phyloP scores from a whole-genome alignment of 2,888 invertebrate species.

The Drosophila monieri region DNA sequence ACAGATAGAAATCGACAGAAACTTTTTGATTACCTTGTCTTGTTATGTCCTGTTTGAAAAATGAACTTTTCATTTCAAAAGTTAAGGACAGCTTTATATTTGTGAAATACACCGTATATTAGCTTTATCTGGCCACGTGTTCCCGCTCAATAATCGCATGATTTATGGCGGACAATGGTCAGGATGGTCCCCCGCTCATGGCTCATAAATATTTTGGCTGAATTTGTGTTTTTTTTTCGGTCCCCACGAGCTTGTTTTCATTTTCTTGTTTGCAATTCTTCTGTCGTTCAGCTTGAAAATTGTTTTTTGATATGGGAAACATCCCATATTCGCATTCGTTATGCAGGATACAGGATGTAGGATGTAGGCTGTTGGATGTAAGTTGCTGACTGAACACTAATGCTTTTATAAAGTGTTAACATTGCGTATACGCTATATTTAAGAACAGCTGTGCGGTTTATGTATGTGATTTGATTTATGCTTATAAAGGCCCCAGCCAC shows the following conservation, averaged over 20 bases:
- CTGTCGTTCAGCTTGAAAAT: slow-evolving; percentile 62
- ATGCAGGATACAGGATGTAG: neutral
- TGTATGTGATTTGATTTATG: slow-evolving; percentile 55
- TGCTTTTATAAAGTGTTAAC: slow-evolving; percentile 78
- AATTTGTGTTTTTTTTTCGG: slow-evolving; percentile 19
- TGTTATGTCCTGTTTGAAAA: neutral
- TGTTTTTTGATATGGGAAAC: slow-evolving; percentile 60
- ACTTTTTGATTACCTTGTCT: neutral
- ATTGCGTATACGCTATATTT: slow-evolving; percentile 71
- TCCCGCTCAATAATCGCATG: slow-evolving; percentile 67
- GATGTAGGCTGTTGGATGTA: neutral
- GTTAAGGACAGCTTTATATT: slow-evolving; percentile 2
- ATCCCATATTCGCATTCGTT: slow-evolving; percentile 8
- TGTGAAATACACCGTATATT: slow-evolving; percentile 24
- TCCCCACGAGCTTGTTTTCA: slow-evolving; percentile 5
- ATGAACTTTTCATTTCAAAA: neutral
- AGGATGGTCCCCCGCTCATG: slow-evolving; percentile 17
- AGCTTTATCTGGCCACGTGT: slow-evolving; percentile 62
- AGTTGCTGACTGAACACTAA: slow-evolving; percentile 49
- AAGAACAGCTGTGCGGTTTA: slow-evolving; percentile 56
- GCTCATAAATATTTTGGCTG: slow-evolving; percentile 55
- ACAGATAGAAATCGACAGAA: neutral
- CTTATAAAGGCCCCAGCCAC: slow-evolving; percentile 47
- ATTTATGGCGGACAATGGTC: slow-evolving; percentile 57
- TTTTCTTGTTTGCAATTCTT: slow-evolving; percentile 19